Evolutionary conservation across 1,140 invertebrate species (phyloP).

Genomic region (Aleiodes sp.): DNA sequence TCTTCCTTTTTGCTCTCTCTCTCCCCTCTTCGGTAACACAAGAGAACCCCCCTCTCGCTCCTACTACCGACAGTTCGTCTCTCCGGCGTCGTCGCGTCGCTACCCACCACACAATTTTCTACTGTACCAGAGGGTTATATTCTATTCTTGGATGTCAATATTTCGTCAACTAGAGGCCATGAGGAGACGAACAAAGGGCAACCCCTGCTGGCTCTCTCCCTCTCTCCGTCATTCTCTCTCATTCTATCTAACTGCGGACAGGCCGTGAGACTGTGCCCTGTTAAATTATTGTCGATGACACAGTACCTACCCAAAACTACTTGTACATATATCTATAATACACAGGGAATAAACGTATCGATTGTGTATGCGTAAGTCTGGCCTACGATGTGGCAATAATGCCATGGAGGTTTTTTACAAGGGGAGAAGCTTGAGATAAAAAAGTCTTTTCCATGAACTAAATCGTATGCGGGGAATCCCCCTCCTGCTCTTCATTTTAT

Average conservation of each 20-base stretch:
- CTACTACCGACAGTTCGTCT: constrained; percentile 33
- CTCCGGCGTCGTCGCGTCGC: constrained; percentile 32
- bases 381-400: too few species aligned
- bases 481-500: too few species aligned
- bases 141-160: constrained; percentile 64
- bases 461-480: too few species aligned
- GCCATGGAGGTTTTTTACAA: too few species aligned
- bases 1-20: constrained; percentile 29
- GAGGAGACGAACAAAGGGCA: constrained; percentile 46
- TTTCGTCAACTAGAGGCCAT: constrained; percentile 60
- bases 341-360: neutral
- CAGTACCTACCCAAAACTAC: neutral
- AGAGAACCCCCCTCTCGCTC: constrained; percentile 25
- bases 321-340: neutral
- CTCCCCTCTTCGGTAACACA: constrained; percentile 23
- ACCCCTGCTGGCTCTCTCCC: constrained; percentile 17
- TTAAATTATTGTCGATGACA: constrained; percentile 38
- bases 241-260: too few species aligned
- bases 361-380: too few species aligned
- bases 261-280: constrained; percentile 40
- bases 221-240: too few species aligned
- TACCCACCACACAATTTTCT: constrained; percentile 32
- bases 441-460: too few species aligned
- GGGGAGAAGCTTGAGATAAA: neutral
- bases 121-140: constrained; percentile 49